Percentiles rank a stretch among this genome's conserved stretches.
Conservation (phyloP, 2,888 invertebrate genomes). For the Pachycephus smyrnensis region DNA sequence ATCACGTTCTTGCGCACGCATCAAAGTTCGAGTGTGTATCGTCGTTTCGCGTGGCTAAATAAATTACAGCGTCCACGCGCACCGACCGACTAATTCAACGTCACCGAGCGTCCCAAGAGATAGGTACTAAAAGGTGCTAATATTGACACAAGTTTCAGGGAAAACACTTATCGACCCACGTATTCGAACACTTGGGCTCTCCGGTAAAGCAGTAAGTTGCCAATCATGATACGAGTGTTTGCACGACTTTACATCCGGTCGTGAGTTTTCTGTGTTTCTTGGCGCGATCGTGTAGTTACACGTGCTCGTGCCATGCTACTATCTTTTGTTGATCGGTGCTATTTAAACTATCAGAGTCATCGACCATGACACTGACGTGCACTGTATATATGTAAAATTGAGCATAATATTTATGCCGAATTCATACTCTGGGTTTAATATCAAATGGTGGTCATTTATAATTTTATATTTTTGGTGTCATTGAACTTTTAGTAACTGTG, state of each 20-base stretch:
- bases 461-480: neutral
- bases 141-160: conserved; percentile 31
- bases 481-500: neutral
- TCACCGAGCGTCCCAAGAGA: conserved; percentile 1
- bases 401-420: neutral
- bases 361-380: neutral
- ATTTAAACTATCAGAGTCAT: neutral
- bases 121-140: conserved; percentile 30
- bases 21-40: neutral
- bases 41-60: conserved; percentile 29
- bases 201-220: neutral
- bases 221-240: neutral
- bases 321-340: neutral
- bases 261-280: neutral
- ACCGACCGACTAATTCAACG: conserved; percentile 8
- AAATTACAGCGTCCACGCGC: conserved; percentile 47
- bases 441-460: neutral
- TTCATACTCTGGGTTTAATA: neutral
- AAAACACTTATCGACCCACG: conserved; percentile 27
- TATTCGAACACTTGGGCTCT: conserved; percentile 22
- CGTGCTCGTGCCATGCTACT: neutral
- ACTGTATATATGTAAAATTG: neutral
- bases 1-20: neutral
- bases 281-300: neutral
- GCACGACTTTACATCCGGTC: neutral